These are phyloP conservation scores for Apantesis nais DNA, from an alignment of 2,888 invertebrate genomes.

Conservation along the genomic window DNA sequence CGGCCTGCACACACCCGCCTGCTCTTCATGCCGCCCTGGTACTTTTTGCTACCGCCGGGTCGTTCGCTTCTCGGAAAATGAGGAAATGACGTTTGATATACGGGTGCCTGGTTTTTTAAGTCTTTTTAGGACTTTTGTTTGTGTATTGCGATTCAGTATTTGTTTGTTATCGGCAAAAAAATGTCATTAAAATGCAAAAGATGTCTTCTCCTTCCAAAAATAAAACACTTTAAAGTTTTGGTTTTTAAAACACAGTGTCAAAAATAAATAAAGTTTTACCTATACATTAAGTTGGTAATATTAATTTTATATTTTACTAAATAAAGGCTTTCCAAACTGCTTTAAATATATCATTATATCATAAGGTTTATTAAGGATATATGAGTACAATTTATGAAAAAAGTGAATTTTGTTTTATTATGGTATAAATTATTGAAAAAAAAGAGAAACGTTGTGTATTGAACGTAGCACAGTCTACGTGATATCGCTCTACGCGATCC, in stretches of 20 bases:
- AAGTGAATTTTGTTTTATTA: background rate
- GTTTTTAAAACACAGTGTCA: too few relatives aligned
- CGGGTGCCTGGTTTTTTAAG: slow-evolving; percentile 24
- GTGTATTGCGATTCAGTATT: slow-evolving; percentile 21
- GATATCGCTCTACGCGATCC: slow-evolving; percentile 61
- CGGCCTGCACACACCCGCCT: slow-evolving; percentile 60
- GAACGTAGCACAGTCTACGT: slow-evolving; percentile 64
- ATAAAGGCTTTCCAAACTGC: background rate
- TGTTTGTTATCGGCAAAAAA: background rate
- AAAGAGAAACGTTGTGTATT: slow-evolving; percentile 36
- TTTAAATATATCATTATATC: background rate
- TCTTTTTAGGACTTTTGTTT: slow-evolving; percentile 15
- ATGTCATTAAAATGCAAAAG: too few relatives aligned
- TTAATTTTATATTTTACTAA: background rate
- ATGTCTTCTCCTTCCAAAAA: too few relatives aligned
- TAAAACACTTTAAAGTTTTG: too few relatives aligned
- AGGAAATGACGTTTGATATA: slow-evolving; percentile 39
- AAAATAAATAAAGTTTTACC: too few relatives aligned
- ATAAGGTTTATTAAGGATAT: background rate
- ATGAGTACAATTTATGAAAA: background rate
- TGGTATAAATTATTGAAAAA: slow-evolving; percentile 15
- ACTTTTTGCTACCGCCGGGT: slow-evolving; percentile 52
- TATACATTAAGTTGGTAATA: background rate
- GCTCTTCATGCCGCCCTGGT: slow-evolving; percentile 71
- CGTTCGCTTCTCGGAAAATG: slow-evolving; percentile 50